Conservation (phyloP, 2,888 invertebrate species). For the Lypha dubia region DNA sequence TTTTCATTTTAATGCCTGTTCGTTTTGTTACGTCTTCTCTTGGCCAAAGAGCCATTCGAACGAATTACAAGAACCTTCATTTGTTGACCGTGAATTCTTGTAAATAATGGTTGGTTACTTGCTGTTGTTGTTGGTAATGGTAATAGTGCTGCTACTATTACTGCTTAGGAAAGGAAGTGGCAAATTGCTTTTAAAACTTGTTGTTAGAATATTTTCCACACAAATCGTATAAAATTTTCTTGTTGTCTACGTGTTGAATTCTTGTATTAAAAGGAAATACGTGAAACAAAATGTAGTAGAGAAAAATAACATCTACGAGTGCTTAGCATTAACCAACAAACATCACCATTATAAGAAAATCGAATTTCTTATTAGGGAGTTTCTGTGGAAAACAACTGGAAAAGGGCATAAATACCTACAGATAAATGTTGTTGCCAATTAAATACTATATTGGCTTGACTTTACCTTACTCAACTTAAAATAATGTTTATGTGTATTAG, state of each 20-base stretch:
- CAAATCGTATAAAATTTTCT: slow-evolving; percentile 37
- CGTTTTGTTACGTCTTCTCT: slow-evolving; percentile 16
- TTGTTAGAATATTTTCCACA: slow-evolving; percentile 39
- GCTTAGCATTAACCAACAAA: slow-evolving; percentile 20
- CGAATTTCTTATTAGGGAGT: slow-evolving; percentile 64
- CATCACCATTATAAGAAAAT: slow-evolving; percentile 57
- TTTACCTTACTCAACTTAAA: slow-evolving; percentile 61
- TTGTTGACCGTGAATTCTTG: slow-evolving; percentile 74
- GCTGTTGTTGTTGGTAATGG: slow-evolving; percentile 23
- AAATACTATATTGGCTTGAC: slow-evolving; percentile 64
- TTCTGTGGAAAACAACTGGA: slow-evolving; percentile 46
- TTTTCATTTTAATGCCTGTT: slow-evolving; percentile 56
- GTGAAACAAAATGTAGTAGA: slow-evolving; percentile 31
- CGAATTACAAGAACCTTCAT: slow-evolving; percentile 59
- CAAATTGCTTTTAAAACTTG: slow-evolving; percentile 71
- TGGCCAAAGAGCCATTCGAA: slow-evolving; percentile 40
- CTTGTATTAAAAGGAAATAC: slow-evolving; percentile 62
- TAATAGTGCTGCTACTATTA: slow-evolving; percentile 22
- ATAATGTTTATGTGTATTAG: too few species aligned
- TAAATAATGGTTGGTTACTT: slow-evolving; percentile 66
- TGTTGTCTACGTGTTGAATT: slow-evolving; percentile 51
- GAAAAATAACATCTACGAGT: slow-evolving; percentile 2
- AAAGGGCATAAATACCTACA: slow-evolving; percentile 67
- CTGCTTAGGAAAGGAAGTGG: slow-evolving; percentile 73
- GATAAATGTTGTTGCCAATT: slow-evolving; percentile 55